Evolutionary conservation across 1,140 invertebrate genomes (phyloP).

Genomic region (Cyclina sinensis): DNA sequence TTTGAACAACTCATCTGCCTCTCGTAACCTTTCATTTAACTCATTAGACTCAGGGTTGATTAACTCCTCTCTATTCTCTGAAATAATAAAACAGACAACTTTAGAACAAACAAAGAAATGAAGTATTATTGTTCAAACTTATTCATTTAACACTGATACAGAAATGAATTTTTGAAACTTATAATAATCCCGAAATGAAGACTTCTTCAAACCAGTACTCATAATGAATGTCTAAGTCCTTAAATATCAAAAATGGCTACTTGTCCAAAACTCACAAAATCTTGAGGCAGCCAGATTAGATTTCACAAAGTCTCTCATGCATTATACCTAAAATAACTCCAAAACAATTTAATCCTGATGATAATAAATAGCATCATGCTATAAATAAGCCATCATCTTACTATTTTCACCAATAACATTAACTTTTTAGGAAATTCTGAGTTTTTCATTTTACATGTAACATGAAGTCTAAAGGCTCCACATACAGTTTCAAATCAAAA

Average conservation of each 20-base stretch:
- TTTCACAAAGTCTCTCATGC: no score
- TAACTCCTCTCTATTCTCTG: constrained; percentile 69
- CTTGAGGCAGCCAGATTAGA: no score
- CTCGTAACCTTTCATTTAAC: constrained; percentile 59
- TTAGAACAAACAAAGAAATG: neutral
- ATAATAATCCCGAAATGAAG: neutral
- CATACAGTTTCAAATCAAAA: no score
- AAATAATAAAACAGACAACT: constrained; percentile 13
- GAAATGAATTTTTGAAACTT: neutral
- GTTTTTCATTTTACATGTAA: no score
- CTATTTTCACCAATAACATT: no score
- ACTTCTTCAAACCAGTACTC: neutral
- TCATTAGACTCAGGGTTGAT: constrained; percentile 70
- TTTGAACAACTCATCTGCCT: constrained; percentile 67
- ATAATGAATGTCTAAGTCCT: neutral
- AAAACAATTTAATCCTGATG: no score
- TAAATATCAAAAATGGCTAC: neutral
- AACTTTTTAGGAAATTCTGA: no score
- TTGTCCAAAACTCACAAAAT: neutral
- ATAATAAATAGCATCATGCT: no score
- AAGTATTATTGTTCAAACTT: neutral
- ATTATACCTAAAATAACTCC: no score
- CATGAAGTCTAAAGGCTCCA: no score
- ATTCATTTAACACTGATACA: neutral
- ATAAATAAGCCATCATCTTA: no score